Percentiles rank a stretch among this genome's conserved stretches.
Conservation (phyloP, 1,140 invertebrate species). For the Phenacoccus solenopsis region DNA sequence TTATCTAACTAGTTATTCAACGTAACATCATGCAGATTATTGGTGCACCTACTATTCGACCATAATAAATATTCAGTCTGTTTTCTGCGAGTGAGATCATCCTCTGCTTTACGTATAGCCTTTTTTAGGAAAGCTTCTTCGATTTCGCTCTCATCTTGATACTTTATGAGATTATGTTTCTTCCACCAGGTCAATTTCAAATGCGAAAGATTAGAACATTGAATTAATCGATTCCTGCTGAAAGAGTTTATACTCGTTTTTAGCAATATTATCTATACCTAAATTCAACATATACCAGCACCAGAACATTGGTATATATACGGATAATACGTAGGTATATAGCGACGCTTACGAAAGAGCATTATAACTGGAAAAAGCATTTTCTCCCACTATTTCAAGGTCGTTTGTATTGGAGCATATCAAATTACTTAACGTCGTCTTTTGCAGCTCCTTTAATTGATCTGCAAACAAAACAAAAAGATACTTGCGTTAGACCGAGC, state of each 20-base stretch:
- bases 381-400: background rate
- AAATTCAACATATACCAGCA: background rate
- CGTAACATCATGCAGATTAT: no score
- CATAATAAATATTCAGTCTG: slow-evolving; percentile 64
- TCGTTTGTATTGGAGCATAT: background rate
- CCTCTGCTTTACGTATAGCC: slow-evolving; percentile 58
- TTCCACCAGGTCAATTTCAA: slow-evolving; percentile 48
- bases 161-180: slow-evolving; percentile 30
- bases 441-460: no score
- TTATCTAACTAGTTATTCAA: no score
- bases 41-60: slow-evolving; percentile 41
- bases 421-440: no score
- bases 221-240: slow-evolving; percentile 62
- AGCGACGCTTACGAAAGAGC: background rate
- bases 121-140: slow-evolving; percentile 31
- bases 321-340: background rate
- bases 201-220: slow-evolving; percentile 53
- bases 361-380: background rate
- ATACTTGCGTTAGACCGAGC: no score
- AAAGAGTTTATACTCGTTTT: slow-evolving; percentile 5
- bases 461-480: no score
- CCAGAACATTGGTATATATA: background rate
- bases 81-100: slow-evolving; percentile 53
- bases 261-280: no score
- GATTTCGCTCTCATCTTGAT: background rate